Evolutionary conservation across 1,140 invertebrate species (phyloP), one percentile per base, ranked within the genome.

Genomic region (Centruroides vittatus): DNA sequence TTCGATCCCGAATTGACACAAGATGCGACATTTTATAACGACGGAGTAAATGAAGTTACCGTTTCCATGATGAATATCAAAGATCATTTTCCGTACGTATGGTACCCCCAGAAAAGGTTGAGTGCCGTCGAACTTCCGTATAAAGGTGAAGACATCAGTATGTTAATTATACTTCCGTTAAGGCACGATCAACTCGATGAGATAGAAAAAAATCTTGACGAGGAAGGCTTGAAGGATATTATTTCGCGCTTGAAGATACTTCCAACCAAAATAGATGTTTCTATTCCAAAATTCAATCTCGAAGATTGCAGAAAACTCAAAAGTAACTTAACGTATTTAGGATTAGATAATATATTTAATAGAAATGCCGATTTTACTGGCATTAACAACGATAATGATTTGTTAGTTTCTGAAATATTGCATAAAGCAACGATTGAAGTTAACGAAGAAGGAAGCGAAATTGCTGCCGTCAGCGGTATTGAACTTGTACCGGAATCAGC

Each of bases 401-500:
- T 84, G 68, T 75, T 75, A 79, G 65, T 85, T 69, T 66, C 77
- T 71, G 69, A 74, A 77, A 78, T 91, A 7, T 69, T 89, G 11
- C 89, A 91, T 68, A 86, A 87, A 69, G 84, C 86, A 13, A 81
- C 82, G 65, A 85, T 92, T 68, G 83, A 88, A 68, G 83, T 91
- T 0, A 83, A 85, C 61, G 88, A 91, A 71, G 78, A 86, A 67
- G 88, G 88, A 36, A 89, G 84, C 11, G 78, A 82, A 36, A 87
- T 86, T 9, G 76, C 82, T 8, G 86, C 83, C 0, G 82, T 84
- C 5, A 88, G 88, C 61, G 84, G 80, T 1, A 57, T 66, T 23
- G 61, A 47, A 41, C 70, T 70, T 10, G 54, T 48, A 9, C 66
- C 69, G 71, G 59, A 68, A 67, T 51, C 60, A 12, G 51, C 23